phyloP scores from a whole-genome alignment of 1,140 invertebrate species.

The Pissodes strobi region DNA sequence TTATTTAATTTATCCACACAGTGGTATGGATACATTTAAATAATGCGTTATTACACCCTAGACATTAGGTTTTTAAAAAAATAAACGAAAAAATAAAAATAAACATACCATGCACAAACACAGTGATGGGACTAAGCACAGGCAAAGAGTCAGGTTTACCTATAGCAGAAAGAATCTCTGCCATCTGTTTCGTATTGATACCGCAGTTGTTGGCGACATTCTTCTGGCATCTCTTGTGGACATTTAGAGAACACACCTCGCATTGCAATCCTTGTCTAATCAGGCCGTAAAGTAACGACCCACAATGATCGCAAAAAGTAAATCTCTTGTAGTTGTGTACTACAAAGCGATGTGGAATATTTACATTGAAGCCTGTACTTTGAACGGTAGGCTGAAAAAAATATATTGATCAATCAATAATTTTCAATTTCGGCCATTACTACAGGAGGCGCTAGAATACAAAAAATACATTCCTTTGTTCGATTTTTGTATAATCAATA shows the following conservation, averaged over 20 bases:
- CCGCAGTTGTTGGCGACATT: slow-evolving; percentile 99
- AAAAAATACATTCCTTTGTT: too few species aligned
- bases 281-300: slow-evolving; percentile 93
- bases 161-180: slow-evolving; percentile 86
- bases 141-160: slow-evolving; percentile 61
- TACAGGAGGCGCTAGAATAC: too few species aligned
- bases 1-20: too few species aligned
- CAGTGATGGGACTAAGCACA: slow-evolving; percentile 20
- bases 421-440: too few species aligned
- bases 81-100: slow-evolving; percentile 17
- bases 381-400: slow-evolving; percentile 58
- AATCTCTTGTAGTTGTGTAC: slow-evolving; percentile 96
- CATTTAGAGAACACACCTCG: slow-evolving; percentile 96
- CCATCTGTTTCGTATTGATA: slow-evolving; percentile 96
- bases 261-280: slow-evolving; percentile 97
- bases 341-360: slow-evolving; percentile 93
- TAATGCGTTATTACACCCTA: too few species aligned
- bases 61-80: background rate
- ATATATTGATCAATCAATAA: too few species aligned
- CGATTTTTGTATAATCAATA: too few species aligned
- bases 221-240: slow-evolving; percentile 98
- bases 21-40: too few species aligned
- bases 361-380: slow-evolving; percentile 93
- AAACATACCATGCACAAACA: slow-evolving; percentile 33
- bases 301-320: slow-evolving; percentile 99